Conservation (phyloP, 2,888 invertebrate genomes). For the Rhimphoctona megacephalus region DNA sequence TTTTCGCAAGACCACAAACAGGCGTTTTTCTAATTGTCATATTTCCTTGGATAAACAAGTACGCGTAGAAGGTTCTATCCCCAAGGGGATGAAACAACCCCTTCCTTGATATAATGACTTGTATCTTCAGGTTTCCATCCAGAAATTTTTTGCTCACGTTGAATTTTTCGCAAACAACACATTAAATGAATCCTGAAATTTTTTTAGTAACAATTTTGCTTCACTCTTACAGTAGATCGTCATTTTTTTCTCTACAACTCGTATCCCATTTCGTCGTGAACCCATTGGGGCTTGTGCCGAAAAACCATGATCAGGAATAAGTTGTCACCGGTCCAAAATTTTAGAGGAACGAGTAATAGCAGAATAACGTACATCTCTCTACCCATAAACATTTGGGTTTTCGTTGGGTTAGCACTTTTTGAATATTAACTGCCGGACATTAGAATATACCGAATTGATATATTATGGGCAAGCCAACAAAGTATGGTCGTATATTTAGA, state of each 20-base stretch:
- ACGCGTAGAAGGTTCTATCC: neutral
- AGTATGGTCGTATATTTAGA: conserved; percentile 48
- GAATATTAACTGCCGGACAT: conserved; percentile 84
- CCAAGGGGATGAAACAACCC: neutral
- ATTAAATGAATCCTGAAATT: neutral
- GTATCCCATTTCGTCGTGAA: no score
- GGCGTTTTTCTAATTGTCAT: neutral
- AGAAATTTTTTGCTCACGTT: neutral
- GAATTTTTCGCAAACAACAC: neutral
- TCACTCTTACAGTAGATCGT: neutral
- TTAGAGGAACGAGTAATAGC: conserved; percentile 34
- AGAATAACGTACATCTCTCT: conserved; percentile 29
- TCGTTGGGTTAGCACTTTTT: conserved; percentile 84
- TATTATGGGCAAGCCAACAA: conserved; percentile 78
- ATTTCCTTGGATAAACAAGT: neutral
- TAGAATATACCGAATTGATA: conserved; percentile 85
- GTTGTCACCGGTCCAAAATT: conserved; percentile 44
- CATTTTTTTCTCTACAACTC: neutral
- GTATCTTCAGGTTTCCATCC: neutral
- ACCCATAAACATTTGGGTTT: conserved; percentile 73
- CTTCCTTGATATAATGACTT: neutral
- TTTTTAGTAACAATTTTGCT: neutral
- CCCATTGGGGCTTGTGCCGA: neutral
- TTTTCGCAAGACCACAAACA: neutral
- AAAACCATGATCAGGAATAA: conserved; percentile 18